Evolutionary conservation across 2,113 vertebrate species (phyloP).

Genomic region (Microcebus jonahi): DNA sequence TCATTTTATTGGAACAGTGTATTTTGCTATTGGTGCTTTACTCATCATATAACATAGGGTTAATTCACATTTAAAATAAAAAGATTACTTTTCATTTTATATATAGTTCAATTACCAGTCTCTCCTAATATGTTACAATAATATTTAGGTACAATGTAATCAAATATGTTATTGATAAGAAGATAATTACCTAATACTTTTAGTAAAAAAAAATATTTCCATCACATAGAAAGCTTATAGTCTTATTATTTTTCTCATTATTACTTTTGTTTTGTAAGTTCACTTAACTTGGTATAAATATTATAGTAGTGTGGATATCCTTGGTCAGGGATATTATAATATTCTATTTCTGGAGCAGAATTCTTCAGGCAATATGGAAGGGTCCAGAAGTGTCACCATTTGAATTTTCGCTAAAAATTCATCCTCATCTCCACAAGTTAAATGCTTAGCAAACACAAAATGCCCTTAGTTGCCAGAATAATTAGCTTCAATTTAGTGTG

Average conservation of each 20-base stretch:
- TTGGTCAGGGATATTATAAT: conserved; percentile 35
- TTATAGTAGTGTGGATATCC: not conserved
- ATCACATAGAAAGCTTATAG: not conserved
- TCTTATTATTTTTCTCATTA: conserved; percentile 14
- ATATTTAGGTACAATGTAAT: conserved; percentile 36
- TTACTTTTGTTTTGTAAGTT: conserved; percentile 35
- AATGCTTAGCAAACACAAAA: conserved; percentile 38
- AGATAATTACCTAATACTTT: not conserved
- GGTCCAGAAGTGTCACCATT: not conserved
- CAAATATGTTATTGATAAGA: not conserved
- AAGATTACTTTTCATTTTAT: conserved; percentile 21
- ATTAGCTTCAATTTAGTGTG: conserved; percentile 30
- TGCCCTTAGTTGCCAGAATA: conserved; percentile 20
- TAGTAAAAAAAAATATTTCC: not conserved
- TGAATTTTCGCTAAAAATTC: conserved; percentile 45
- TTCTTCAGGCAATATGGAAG: not conserved
- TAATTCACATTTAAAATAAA: conserved; percentile 58
- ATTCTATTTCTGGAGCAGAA: conserved; percentile 2
- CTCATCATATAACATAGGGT: not conserved
- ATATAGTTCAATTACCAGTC: not conserved
- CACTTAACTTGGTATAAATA: not conserved
- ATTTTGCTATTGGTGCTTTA: not conserved
- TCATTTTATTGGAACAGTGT: conserved; percentile 10
- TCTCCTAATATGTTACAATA: not conserved
- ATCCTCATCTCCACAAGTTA: not conserved